A percentile compares a stretch with the other conserved stretches of the same genome.
These are phyloP conservation scores for Ataeniobius toweri DNA, from an alignment of 2,797 vertebrate genomes.

Conservation along the genomic window DNA sequence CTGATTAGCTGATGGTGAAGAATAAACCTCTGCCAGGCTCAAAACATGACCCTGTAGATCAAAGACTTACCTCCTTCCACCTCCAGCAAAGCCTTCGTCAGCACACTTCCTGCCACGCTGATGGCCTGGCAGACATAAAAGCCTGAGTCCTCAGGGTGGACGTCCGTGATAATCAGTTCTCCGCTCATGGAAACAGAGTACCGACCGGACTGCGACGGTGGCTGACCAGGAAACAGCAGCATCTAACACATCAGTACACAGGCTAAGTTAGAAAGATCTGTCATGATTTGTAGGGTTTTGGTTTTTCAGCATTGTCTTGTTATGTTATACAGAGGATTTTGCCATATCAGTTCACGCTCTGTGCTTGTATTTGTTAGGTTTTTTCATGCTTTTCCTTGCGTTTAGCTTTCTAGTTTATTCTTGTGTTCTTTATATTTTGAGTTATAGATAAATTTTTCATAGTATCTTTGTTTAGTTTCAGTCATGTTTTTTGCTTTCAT, in stretches of 20 bases:
- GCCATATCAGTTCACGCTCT: no score
- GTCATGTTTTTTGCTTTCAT: no score
- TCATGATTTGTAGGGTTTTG: no score
- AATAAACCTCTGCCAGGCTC: conserved; percentile 23
- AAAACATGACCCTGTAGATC: conserved; percentile 7
- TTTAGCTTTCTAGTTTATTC: no score
- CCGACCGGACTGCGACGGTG: conserved; percentile 81
- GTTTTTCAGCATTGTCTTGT: no score
- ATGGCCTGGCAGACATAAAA: conserved; percentile 97
- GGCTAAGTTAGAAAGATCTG: background rate
- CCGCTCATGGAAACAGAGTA: conserved; percentile 89
- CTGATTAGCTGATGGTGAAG: conserved; percentile 47
- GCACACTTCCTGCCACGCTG: conserved; percentile 91
- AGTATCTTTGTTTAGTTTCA: no score
- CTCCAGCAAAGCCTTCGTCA: conserved; percentile 89
- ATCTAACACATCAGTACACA: conserved; percentile 76
- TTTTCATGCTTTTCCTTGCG: no score
- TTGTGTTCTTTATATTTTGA: no score
- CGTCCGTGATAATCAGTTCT: conserved; percentile 86
- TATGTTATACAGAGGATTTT: no score
- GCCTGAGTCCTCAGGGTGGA: conserved; percentile 87
- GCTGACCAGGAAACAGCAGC: conserved; percentile 91
- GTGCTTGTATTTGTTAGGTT: no score
- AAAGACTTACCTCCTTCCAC: conserved; percentile 84
- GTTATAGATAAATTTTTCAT: no score